Evolutionary conservation across 2,888 invertebrate species (phyloP).

Genomic region (Cancer borealis): DNA sequence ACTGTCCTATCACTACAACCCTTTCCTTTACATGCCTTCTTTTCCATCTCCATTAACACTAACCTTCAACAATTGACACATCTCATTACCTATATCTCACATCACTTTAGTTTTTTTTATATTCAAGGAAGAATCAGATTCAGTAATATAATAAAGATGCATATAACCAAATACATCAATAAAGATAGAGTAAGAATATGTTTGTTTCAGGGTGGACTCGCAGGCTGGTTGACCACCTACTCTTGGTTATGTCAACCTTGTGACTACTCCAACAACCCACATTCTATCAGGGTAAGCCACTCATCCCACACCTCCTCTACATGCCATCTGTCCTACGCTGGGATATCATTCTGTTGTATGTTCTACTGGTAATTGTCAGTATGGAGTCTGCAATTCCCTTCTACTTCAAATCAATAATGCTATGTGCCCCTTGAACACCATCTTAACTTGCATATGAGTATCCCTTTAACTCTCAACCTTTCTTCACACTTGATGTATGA

Average conservation of each 20-base stretch:
- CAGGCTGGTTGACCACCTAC: conserved; percentile 97
- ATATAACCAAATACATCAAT: not conserved
- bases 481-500: too few species aligned
- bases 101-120: too few species aligned
- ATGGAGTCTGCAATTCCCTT: not conserved
- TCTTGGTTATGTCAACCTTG: conserved; percentile 90
- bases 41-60: too few species aligned
- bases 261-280: conserved; percentile 85
- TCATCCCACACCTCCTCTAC: not conserved
- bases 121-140: not conserved
- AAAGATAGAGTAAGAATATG: not conserved
- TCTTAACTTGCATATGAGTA: too few species aligned
- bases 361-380: not conserved
- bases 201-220: conserved; percentile 89
- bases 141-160: not conserved
- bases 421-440: too few species aligned
- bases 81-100: too few species aligned
- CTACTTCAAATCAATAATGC: too few species aligned
- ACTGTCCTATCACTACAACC: too few species aligned
- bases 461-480: too few species aligned
- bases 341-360: not conserved
- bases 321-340: not conserved
- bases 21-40: too few species aligned
- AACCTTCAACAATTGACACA: too few species aligned
- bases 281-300: conserved; percentile 85